Base-by-base conservation (phyloP, 2,888 invertebrate species). In the Ormyrus rosae region DNA sequence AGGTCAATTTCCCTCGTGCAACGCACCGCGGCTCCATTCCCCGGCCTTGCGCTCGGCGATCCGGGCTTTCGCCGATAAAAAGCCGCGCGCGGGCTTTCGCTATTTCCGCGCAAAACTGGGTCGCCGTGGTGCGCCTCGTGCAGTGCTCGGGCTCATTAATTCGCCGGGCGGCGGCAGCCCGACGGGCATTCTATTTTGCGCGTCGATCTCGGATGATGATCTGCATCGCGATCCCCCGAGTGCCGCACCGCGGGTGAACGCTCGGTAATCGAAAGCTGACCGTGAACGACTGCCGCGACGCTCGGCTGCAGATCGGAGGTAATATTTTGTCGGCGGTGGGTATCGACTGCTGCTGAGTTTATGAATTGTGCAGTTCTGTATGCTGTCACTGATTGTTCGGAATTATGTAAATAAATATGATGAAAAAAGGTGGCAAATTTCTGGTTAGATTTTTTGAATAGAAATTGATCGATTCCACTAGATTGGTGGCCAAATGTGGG, bases 51-150 rank as follows among this genome's bases (percentile, higher is more conserved):
- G 19, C 61, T 45, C 4, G n/a, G 19, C 60, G 6, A 34, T 45
- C 71, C 61, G 7, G 8, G 56, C 19, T 19, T 19, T 46, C 13
- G 34, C 8, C 19, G 71, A 71, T 71, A 71, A 71, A 71, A 71
- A 71, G 19, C 19, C 19, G 19, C 51, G 1, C 46, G 58, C 46
- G 70, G 48, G 45, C 63, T 51, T 83, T 84, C 83, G 84, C 86
- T 87, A 83, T 85, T 90, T 83, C 85, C 88, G 80, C 86, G 82
- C 61, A 19, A n/a, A 87, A 86, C 81, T 86, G 69, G 87, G 87
- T 87, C 65, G 19, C 48, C 55, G n/a, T 10, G 11, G n/a, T 10
- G 11, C 58, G 58, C 19, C 1, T 2, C 19, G 46, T 45, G 45
- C 5, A 63, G n/a, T 46, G 46, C 63, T 8, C 53, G 48, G 51